These are phyloP conservation scores for Rosalia funebris DNA, from an alignment of 2,888 invertebrate genomes.

Conservation along the genomic window DNA sequence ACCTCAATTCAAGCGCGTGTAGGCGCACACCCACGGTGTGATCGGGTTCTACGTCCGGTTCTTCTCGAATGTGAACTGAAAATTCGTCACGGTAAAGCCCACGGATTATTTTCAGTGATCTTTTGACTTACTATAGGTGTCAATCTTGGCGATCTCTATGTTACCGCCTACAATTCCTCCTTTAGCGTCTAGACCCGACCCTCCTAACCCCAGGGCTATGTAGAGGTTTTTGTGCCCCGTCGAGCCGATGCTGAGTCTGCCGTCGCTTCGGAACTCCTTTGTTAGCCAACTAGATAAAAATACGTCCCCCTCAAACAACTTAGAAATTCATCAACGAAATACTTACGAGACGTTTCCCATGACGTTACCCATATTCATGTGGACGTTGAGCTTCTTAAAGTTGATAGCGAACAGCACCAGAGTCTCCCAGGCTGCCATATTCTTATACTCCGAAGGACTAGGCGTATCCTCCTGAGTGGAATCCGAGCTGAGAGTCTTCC, in stretches of 20 bases:
- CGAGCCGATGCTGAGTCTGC: constrained; percentile 91
- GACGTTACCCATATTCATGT: constrained; percentile 99
- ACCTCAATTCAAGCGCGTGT: constrained; percentile 85
- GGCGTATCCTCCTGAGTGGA: constrained; percentile 66
- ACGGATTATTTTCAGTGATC: not conserved
- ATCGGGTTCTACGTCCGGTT: constrained; percentile 88
- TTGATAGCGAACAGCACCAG: constrained; percentile 95
- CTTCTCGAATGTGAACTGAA: constrained; percentile 87
- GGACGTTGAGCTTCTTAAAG: constrained; percentile 94
- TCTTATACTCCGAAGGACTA: constrained; percentile 71
- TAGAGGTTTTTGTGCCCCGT: constrained; percentile 94
- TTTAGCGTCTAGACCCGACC: constrained; percentile 93
- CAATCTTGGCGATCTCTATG: constrained; percentile 89
- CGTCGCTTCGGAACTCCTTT: constrained; percentile 91
- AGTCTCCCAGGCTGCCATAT: constrained; percentile 91
- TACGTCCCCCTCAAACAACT: too few species aligned
- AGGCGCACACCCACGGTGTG: constrained; percentile 80
- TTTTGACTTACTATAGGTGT: constrained; percentile 75
- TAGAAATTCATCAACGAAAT: too few species aligned
- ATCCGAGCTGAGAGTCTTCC: constrained; percentile 68
- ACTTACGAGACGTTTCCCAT: constrained; percentile 92
- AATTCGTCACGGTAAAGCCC: constrained; percentile 15
- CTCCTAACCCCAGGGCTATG: constrained; percentile 86
- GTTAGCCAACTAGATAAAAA: constrained; percentile 80
- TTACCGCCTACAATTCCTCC: constrained; percentile 98